Evolutionary conservation across 64 coral and sea anemone genomes (phyloP).

Genomic region (Trachythela sp.): DNA sequence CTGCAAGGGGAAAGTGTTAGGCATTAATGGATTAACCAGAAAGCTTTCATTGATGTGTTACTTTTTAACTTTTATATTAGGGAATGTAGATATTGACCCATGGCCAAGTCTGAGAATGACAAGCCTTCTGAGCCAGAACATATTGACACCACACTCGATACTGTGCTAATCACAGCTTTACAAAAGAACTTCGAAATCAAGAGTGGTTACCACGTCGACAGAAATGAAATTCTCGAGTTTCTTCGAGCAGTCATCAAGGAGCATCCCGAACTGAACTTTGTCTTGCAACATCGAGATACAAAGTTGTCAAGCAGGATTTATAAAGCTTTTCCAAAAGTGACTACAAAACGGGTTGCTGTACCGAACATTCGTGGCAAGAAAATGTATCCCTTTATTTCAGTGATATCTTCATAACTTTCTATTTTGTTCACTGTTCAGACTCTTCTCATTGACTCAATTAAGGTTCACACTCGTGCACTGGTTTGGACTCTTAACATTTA

Average conservation of each 20-base stretch:
- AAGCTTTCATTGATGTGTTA: too few relatives aligned
- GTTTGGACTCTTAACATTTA: too few relatives aligned
- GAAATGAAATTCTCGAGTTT: conserved; percentile 73
- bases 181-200: conserved; percentile 72
- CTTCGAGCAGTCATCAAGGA: conserved; percentile 55
- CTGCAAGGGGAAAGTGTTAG: too few relatives aligned
- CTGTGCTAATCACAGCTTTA: conserved; percentile 61
- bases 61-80: too few relatives aligned
- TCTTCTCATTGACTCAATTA: too few relatives aligned
- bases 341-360: background rate
- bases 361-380: conserved; percentile 1
- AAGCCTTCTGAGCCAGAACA: background rate
- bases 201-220: conserved; percentile 56
- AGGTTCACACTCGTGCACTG: too few relatives aligned
- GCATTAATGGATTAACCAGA: too few relatives aligned
- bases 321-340: conserved; percentile 18
- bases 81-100: background rate
- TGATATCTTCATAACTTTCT: too few relatives aligned
- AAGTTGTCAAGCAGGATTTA: conserved; percentile 66
- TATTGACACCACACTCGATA: conserved; percentile 65
- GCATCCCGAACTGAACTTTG: conserved; percentile 84
- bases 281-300: conserved; percentile 74
- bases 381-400: too few relatives aligned
- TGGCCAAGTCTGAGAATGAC: background rate
- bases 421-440: too few relatives aligned